Evolutionary conservation across 2,797 vertebrate species (phyloP), one percentile per base, ranked within the genome.

Genomic region (Sebastes matsubarae): DNA sequence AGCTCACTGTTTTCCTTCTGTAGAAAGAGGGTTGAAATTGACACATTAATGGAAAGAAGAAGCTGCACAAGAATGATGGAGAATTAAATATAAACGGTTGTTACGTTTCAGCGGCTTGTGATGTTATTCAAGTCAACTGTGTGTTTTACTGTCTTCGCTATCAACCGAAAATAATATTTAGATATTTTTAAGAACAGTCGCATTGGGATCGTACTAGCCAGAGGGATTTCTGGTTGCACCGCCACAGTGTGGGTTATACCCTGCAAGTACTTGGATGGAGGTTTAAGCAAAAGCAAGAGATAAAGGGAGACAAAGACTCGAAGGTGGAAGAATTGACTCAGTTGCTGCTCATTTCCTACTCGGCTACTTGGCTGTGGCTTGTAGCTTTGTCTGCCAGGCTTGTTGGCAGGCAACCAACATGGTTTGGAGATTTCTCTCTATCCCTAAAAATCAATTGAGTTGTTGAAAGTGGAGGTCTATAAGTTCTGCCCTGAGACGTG

Each of bases 381-480:
- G 11, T 18, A 29, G 8, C 8, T 65, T 50, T 66, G 30, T 74
- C 54, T 73, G 79, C 75, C 68, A 46, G 61, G 46, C 24, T 67
- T 25, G 52, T 75, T 86, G 72, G 78, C 68, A 59, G 68, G 8
- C 16, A 54, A 52, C 50, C 78, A 79, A 59, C 60, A 14, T 5
- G 11, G 36, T 68, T 84, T n/a, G 12, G 32, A 77, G 65, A 10
- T 50, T n/a, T 3, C 29, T 34, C 27, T 74, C n/a, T 18, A 30
- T 80, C 18, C 70, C 74, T 64, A 27, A 61, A 79, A 79, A 68
- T 61, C 57, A 64, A 8, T 77, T 13, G 29, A 67, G 55, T 64
- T 30, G 66, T 74, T 72, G 6, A 55, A 75, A 79, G n/a, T 22
- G 6, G 69, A 46, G 68, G 24, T 68, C 58, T 59, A 13, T 25